phyloP scores from a whole-genome alignment of 2,888 invertebrate species.

The Timema cristinae region DNA sequence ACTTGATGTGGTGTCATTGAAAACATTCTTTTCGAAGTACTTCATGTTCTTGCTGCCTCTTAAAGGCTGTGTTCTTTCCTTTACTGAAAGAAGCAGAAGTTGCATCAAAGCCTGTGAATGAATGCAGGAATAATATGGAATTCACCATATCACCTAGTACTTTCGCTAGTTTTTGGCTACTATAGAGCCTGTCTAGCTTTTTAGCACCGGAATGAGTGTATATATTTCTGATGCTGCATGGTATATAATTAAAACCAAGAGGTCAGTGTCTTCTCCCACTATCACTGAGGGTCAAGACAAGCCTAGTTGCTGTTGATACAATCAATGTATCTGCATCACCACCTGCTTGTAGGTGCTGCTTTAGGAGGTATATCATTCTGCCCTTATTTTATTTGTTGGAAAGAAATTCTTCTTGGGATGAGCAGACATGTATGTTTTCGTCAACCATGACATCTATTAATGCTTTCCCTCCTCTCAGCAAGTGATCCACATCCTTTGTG shows the following conservation, averaged over 20 bases:
- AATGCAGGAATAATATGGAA: neutral
- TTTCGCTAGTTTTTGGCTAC: neutral
- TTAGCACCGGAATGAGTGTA: neutral
- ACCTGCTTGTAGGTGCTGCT: neutral
- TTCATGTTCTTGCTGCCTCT: neutral
- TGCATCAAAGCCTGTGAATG: neutral
- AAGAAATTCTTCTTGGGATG: neutral
- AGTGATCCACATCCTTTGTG: conserved; percentile 5
- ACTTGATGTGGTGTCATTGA: neutral
- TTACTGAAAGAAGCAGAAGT: conserved; percentile 8
- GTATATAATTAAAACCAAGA: neutral
- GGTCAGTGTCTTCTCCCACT: conserved; percentile 3
- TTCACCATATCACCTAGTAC: neutral
- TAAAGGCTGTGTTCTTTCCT: conserved; percentile 3
- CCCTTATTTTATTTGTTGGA: neutral
- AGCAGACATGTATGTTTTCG: neutral
- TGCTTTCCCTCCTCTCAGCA: neutral
- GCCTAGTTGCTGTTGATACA: conserved; percentile 1
- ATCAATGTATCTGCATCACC: conserved; percentile 9
- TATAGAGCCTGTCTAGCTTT: neutral
- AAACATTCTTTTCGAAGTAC: neutral
- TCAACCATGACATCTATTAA: neutral
- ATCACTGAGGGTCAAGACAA: neutral
- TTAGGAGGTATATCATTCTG: neutral
- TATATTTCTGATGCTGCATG: conserved; percentile 2